A percentile compares a stretch with the other conserved stretches of the same genome.
These are phyloP conservation scores for Erebia epiphron DNA, from an alignment of 2,888 invertebrate genomes.

Conservation along the genomic window DNA sequence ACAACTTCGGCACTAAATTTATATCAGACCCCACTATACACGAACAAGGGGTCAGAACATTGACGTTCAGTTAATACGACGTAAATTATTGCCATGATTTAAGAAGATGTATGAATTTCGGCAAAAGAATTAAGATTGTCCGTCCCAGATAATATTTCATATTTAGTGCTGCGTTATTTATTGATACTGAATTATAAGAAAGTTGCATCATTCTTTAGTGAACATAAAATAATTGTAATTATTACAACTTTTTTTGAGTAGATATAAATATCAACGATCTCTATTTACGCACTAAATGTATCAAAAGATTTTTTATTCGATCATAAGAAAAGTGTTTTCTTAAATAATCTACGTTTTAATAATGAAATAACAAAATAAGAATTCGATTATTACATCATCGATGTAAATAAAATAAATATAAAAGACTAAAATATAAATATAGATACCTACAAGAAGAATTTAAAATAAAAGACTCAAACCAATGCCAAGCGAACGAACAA, in stretches of 20 bases:
- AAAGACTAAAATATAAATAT: too few relatives aligned
- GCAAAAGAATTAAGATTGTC: constrained; percentile 17
- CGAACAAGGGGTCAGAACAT: constrained; percentile 18
- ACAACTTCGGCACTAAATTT: constrained; percentile 34
- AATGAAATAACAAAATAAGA: too few relatives aligned
- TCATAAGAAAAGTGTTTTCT: too few relatives aligned
- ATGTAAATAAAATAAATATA: too few relatives aligned
- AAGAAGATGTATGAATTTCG: constrained; percentile 14
- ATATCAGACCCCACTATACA: constrained; percentile 29
- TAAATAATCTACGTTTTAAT: too few relatives aligned
- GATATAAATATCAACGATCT: background rate
- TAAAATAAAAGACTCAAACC: too few relatives aligned
- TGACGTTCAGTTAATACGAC: constrained; percentile 27
- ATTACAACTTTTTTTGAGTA: background rate
- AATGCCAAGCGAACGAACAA: too few relatives aligned
- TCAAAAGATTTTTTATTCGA: too few relatives aligned
- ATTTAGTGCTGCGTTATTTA: background rate
- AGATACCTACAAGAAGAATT: too few relatives aligned
- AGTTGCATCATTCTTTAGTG: background rate
- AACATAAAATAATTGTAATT: background rate
- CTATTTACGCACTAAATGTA: background rate
- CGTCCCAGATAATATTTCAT: constrained; percentile 6
- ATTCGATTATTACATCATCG: too few relatives aligned
- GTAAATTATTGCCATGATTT: constrained; percentile 23
- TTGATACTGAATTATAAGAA: background rate